Conservation (phyloP, 2,113 vertebrate genomes). For the Chloebia gouldiae region DNA sequence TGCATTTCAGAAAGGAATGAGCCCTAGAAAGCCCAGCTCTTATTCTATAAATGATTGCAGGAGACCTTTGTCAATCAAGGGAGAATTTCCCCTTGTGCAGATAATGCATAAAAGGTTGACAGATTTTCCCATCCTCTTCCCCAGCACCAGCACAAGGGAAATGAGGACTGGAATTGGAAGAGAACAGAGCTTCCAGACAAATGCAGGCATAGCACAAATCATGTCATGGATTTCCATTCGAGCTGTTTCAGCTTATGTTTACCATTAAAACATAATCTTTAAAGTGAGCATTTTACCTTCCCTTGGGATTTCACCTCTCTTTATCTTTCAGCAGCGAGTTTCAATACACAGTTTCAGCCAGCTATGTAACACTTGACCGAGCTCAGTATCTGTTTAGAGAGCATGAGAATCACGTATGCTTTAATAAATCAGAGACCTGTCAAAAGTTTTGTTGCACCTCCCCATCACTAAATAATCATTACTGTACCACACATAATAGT, state of each 20-base stretch:
- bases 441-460: background rate
- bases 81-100: background rate
- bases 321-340: background rate
- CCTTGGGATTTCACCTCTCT: background rate
- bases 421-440: background rate
- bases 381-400: background rate
- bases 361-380: accelerated
- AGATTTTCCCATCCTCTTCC: background rate
- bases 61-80: background rate
- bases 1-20: background rate
- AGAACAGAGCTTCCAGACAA: background rate
- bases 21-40: background rate
- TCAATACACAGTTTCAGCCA: background rate
- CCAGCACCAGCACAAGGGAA: background rate
- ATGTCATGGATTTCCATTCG: background rate
- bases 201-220: background rate
- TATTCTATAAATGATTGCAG: background rate
- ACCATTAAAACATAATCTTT: background rate
- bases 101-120: background rate
- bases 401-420: accelerated
- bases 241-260: background rate
- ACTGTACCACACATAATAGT: background rate
- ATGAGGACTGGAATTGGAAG: background rate
- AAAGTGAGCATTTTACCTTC: background rate
- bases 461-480: background rate